phyloP scores from a whole-genome alignment of 1,140 invertebrate genomes.

The Drosophila subpulchrella region DNA sequence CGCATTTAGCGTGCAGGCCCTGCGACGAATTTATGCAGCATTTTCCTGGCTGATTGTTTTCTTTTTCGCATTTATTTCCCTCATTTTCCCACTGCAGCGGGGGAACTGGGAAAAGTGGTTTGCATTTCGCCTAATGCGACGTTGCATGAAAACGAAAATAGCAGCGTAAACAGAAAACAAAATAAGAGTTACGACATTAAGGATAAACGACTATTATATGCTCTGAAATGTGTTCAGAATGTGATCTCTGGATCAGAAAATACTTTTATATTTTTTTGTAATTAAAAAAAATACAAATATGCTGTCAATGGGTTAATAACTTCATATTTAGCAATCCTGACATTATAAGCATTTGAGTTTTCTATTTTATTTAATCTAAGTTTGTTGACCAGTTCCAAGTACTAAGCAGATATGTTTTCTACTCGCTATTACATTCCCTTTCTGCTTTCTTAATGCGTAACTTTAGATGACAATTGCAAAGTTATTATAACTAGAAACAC shows the following conservation, averaged over 20 bases:
- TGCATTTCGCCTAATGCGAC: slow-evolving; percentile 61
- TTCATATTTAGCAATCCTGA: too few relatives aligned
- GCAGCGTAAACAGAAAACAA: slow-evolving; percentile 58
- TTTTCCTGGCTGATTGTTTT: neutral
- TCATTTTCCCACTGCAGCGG: neutral
- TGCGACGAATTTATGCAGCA: slow-evolving; percentile 40
- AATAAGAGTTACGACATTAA: slow-evolving; percentile 9
- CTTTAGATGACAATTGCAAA: slow-evolving; percentile 4
- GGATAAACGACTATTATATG: slow-evolving; percentile 13
- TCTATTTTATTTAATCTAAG: too few relatives aligned
- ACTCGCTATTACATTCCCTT: neutral
- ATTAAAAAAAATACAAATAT: neutral
- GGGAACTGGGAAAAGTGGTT: slow-evolving; percentile 43
- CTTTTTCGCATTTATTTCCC: slow-evolving; percentile 21
- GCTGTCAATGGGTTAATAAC: too few relatives aligned
- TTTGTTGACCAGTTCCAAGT: too few relatives aligned
- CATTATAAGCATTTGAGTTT: too few relatives aligned
- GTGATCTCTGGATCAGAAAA: neutral
- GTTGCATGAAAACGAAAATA: slow-evolving; percentile 61
- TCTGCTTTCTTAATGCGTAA: neutral
- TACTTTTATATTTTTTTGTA: too few relatives aligned
- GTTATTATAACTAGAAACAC: slow-evolving; percentile 5
- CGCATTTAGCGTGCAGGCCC: slow-evolving; percentile 17
- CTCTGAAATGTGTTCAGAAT: slow-evolving; percentile 3
- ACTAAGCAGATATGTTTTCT: too few relatives aligned